phyloP scores from a whole-genome alignment of 2,888 invertebrate species.

The Sceliomorpha sp. region DNA sequence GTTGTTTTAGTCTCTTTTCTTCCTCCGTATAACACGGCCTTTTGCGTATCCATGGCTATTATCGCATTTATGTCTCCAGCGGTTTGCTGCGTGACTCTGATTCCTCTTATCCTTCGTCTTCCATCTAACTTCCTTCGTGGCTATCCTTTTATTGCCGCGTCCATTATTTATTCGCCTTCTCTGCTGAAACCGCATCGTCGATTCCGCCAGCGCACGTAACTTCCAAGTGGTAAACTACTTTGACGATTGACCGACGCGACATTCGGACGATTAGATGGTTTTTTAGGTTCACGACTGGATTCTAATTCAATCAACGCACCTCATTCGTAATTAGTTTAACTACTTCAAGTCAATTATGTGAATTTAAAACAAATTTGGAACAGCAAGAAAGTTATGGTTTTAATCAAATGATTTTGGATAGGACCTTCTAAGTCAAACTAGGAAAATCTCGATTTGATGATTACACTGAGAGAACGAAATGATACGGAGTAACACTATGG shows the following conservation, averaged over 20 bases:
- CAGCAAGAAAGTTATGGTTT: too few relatives aligned
- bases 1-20: slow-evolving; percentile 59
- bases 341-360: too few relatives aligned
- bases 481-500: too few relatives aligned
- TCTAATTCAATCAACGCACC: too few relatives aligned
- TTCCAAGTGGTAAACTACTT: slow-evolving; percentile 17
- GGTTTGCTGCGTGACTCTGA: slow-evolving; percentile 56
- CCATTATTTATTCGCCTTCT: slow-evolving; percentile 28
- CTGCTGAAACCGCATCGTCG: slow-evolving; percentile 1
- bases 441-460: too few relatives aligned
- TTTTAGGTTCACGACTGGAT: too few relatives aligned
- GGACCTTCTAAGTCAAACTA: too few relatives aligned
- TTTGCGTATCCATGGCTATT: slow-evolving; percentile 61
- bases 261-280: neutral
- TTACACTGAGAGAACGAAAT: too few relatives aligned
- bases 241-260: slow-evolving; percentile 15
- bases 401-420: too few relatives aligned
- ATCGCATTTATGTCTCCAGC: slow-evolving; percentile 58
- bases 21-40: slow-evolving; percentile 43
- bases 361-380: too few relatives aligned
- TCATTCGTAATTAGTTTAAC: too few relatives aligned
- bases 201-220: slow-evolving; percentile 18
- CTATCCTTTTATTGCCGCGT: slow-evolving; percentile 34
- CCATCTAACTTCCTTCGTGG: slow-evolving; percentile 47
- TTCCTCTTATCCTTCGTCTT: slow-evolving; percentile 51